A percentile compares a stretch with the other conserved stretches of the same genome.
Conservation (phyloP, 1,140 invertebrate genomes). For the Drosophila navojoa region DNA sequence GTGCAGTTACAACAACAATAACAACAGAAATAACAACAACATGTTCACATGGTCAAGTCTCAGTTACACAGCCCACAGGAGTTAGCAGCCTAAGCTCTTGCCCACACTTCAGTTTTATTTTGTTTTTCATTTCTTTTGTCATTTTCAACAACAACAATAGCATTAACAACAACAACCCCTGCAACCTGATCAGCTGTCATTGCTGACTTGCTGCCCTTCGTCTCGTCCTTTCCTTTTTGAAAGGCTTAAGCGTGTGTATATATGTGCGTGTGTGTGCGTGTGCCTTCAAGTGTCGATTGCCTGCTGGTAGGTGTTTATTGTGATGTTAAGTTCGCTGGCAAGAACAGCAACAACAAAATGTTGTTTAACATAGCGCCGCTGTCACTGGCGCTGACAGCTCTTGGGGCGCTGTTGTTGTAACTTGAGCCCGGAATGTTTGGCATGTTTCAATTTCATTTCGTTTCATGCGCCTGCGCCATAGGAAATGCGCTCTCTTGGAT, state of each 20-base stretch:
- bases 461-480: slow-evolving; percentile 38
- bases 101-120: slow-evolving; percentile 24
- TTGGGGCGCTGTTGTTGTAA: slow-evolving; percentile 25
- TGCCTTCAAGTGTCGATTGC: slow-evolving; percentile 64
- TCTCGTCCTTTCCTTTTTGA: slow-evolving; percentile 50
- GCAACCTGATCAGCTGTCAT: slow-evolving; percentile 73
- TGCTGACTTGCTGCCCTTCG: slow-evolving; percentile 63
- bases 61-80: slow-evolving; percentile 40
- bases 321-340: slow-evolving; percentile 61
- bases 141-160: slow-evolving; percentile 42
- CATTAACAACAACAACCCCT: slow-evolving; percentile 56
- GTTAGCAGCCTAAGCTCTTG: background rate
- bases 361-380: slow-evolving; percentile 51
- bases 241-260: slow-evolving; percentile 50
- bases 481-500: background rate
- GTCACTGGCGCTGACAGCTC: slow-evolving; percentile 26
- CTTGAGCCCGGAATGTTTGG: slow-evolving; percentile 39
- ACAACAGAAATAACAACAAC: background rate
- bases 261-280: slow-evolving; percentile 11
- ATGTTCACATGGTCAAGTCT: slow-evolving; percentile 44
- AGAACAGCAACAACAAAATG: slow-evolving; percentile 63
- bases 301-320: slow-evolving; percentile 68
- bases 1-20: slow-evolving; percentile 37
- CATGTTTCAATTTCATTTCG: slow-evolving; percentile 23
- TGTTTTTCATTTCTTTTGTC: slow-evolving; percentile 47